These are phyloP conservation scores for Drosophila algonquin DNA, from an alignment of 2,888 invertebrate species.

Conservation along the genomic window DNA sequence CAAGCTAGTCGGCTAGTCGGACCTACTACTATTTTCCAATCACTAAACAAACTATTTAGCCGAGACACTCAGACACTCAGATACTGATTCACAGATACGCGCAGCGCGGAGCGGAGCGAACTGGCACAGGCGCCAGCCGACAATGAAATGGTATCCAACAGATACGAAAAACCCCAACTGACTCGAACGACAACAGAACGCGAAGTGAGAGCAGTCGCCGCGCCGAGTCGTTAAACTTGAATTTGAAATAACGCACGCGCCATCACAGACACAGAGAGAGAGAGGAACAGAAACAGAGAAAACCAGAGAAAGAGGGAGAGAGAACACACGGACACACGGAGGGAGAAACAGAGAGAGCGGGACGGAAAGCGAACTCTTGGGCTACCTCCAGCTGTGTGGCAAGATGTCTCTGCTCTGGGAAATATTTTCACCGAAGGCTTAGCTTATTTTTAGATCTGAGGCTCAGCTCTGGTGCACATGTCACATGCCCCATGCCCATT, in stretches of 20 bases:
- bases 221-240: constrained; percentile 11
- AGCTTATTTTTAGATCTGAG: constrained; percentile 35
- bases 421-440: constrained; percentile 22
- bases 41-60: constrained; percentile 31
- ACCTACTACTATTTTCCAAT: constrained; percentile 9
- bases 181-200: constrained; percentile 22
- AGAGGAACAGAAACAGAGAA: neutral
- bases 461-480: constrained; percentile 38
- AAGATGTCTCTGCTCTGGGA: constrained; percentile 5
- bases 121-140: constrained; percentile 50
- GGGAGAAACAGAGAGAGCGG: neutral
- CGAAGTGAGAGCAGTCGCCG: constrained; percentile 17
- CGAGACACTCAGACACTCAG: constrained; percentile 29
- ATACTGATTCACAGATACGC: constrained; percentile 43
- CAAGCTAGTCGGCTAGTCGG: constrained; percentile 6
- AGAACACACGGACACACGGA: neutral
- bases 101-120: constrained; percentile 39
- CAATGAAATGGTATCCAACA: constrained; percentile 62
- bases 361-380: neutral
- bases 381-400: constrained; percentile 1
- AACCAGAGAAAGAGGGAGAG: neutral
- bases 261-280: neutral
- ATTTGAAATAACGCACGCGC: constrained; percentile 28
- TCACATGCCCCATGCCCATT: constrained; percentile 4
- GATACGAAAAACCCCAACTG: constrained; percentile 55